A percentile compares a stretch with the other conserved stretches of the same genome.
These are phyloP conservation scores for Drosophila mimetica DNA, from an alignment of 2,888 invertebrate species.

Conservation along the genomic window DNA sequence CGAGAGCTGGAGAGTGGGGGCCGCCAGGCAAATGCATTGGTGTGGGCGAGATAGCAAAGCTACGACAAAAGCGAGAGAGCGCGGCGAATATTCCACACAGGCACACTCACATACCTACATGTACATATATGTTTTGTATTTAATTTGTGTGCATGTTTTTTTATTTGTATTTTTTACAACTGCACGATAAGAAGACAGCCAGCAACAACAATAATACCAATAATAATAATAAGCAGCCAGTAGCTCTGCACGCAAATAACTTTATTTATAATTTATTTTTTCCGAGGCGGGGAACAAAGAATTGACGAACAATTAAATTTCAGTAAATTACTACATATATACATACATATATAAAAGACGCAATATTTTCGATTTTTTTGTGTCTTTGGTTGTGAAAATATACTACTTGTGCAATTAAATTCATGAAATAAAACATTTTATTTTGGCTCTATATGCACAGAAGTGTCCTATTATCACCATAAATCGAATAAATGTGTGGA, in stretches of 20 bases:
- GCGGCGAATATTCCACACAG: not conserved
- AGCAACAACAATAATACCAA: conserved; percentile 20
- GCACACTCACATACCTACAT: not conserved
- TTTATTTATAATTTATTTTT: conserved; percentile 29
- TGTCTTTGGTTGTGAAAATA: not conserved
- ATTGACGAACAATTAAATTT: conserved; percentile 32
- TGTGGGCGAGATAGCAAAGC: conserved; percentile 38
- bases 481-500: too few relatives aligned
- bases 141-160: conserved; percentile 17
- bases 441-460: too few relatives aligned
- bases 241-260: conserved; percentile 37
- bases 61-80: conserved; percentile 35
- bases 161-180: conserved; percentile 43
- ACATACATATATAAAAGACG: conserved; percentile 17
- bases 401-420: too few relatives aligned
- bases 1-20: conserved; percentile 24
- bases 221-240: conserved; percentile 38
- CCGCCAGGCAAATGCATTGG: conserved; percentile 6
- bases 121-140: conserved; percentile 8
- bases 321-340: conserved; percentile 13
- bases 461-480: too few relatives aligned
- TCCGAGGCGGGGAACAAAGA: conserved; percentile 22
- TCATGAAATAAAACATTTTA: too few relatives aligned
- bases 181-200: conserved; percentile 46
- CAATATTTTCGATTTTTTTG: conserved; percentile 6